Base-by-base conservation (phyloP, 2,888 invertebrate species). In the Cheilosia variabilis region DNA sequence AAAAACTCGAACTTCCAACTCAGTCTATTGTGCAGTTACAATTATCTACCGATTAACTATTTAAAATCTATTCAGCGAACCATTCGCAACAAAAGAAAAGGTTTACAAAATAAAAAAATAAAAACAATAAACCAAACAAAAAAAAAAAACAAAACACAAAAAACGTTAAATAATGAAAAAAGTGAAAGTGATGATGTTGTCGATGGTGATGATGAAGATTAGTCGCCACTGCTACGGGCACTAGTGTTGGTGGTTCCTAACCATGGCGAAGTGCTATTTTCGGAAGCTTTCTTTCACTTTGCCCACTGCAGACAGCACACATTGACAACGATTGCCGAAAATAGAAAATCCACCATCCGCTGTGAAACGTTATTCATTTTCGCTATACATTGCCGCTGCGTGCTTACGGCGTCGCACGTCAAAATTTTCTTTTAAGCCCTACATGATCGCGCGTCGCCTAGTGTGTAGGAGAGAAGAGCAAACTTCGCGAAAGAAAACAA, bases 151-250 rank as follows among this genome's bases (percentile, higher is more conserved):
- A n/a, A 78, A 22, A 50, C 47, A 27, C 34, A 69, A 68, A 58
- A 63, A 19, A 10, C 65, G 63, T 79, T 75, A 80, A 84, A 84
- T 80, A 84, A 79, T 79, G 63, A 79, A 76, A 79, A 84, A 84
- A 84, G 84, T 84, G 84, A 84, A 84, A 84, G 84, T 71, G 79
- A 84, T 84, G 80, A 80, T 84, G 62, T 79, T 80, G 65, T 66
- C 60, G 80, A 75, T 69, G 65, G 27, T 43, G 43, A 63, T 69
- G 69, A 60, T 75, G 62, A 69, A 52, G 75, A 75, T 79, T 84
- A 84, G 68, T 65, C 79, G 68, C 58, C n/a, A 31, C 19, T 43
- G 52, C 52, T 55, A 24, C 50, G 24, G 15, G 31, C 19, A n/a
- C 22, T 41, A 22, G 71, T 72, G 57, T 75, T 84, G 45, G 79